Evolutionary conservation across 2,113 vertebrate species (phyloP), one percentile per base, ranked within the genome.

Genomic region (Eolophus roseicapilla): DNA sequence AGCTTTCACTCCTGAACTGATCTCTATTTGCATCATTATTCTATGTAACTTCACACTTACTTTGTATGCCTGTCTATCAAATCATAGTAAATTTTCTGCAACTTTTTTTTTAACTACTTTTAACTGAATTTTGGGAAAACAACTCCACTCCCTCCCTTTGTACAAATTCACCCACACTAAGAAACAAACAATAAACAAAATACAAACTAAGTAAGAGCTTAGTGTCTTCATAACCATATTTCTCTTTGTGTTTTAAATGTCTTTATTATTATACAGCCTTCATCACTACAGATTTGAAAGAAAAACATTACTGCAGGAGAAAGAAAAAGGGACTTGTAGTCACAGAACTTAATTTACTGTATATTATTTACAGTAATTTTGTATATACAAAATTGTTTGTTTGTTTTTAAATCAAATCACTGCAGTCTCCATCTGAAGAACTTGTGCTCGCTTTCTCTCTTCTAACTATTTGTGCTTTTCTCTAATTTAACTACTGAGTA

Each of bases 401-500:
- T 57, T 59, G 57, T 17, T 75, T 70, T 13, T 43, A 20, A 68
- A 95, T 50, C 25, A 69, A 53, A 94, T 64, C 60, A 63, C 46
- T 70, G 60, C 41, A 44, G 19, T 52, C 64, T 67, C 35, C 13
- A 43, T 57, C n/a, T 76, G 81, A 95, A 93, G 62, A 86, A 68
- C 35, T 86, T 87, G 55, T 33, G 62, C 68, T 79, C 8, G 1
- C 41, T 90, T 87, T 80, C 59, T 31, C 27, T 85, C 44, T 85
- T 53, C 46, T 17, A 59, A 70, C 52, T 47, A 67, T 88, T 88
- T 86, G 31, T 75, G 28, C 49, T 74, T 23, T 71, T 89, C 70
- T 93, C 55, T 71, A 65, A 90, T 86, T 67, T 80, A 92, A 87
- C 70, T 80, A 88, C 64, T 75, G 82, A 90, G 39, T 44, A 86